phyloP scores from a whole-genome alignment of 2,113 vertebrate species.

The Rhinichthys klamathensis region DNA sequence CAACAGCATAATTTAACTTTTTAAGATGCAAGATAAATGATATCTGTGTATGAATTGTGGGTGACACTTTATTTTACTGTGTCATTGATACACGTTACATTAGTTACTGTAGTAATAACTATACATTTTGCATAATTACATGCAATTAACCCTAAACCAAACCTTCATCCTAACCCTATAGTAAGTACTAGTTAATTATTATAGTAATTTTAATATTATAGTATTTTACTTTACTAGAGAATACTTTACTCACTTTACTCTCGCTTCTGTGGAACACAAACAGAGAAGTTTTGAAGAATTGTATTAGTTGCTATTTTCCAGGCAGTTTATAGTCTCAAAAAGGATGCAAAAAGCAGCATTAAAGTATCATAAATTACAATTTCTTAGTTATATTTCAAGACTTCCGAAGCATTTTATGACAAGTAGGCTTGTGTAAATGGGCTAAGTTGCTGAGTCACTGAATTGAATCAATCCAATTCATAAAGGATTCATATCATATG shows the following conservation, averaged over 20 bases:
- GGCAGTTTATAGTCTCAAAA: not conserved
- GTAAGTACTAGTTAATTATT: too few relatives aligned
- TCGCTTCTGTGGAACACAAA: not conserved
- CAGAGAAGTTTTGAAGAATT: not conserved
- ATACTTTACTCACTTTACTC: not conserved
- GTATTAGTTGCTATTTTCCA: not conserved
- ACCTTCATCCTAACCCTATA: too few relatives aligned
- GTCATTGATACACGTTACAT: too few relatives aligned
- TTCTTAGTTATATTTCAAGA: not conserved
- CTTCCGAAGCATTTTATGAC: not conserved
- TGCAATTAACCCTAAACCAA: too few relatives aligned
- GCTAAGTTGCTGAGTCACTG: not conserved
- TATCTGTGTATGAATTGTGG: not conserved
- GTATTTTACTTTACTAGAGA: too few relatives aligned
- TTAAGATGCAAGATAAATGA: not conserved
- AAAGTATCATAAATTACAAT: not conserved
- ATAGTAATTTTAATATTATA: too few relatives aligned
- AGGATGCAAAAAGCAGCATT: not conserved
- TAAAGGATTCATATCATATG: not conserved
- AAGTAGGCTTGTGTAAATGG: not conserved
- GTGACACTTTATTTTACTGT: too few relatives aligned
- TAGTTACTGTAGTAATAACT: too few relatives aligned
- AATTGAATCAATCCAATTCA: not conserved
- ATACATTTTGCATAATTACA: too few relatives aligned
- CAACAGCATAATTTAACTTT: not conserved